These are phyloP conservation scores for Brachynemurus nebulosus DNA, from an alignment of 2,888 invertebrate genomes.

Conservation along the genomic window DNA sequence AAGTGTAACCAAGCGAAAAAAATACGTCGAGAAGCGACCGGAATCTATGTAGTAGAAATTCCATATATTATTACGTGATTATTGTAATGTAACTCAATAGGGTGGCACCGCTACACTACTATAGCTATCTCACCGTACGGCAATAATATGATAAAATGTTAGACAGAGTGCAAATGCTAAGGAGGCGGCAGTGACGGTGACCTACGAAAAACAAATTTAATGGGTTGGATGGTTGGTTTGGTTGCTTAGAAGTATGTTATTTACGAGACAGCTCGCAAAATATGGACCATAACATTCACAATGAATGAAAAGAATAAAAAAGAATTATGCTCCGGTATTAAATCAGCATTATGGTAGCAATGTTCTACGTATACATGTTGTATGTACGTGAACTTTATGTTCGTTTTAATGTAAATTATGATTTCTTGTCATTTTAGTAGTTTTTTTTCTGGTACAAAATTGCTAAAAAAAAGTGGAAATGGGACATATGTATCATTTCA, in stretches of 20 bases:
- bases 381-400: background rate
- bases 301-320: background rate
- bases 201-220: constrained; percentile 33
- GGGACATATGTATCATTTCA: no score
- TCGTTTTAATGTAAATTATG: background rate
- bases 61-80: no score
- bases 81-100: no score
- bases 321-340: background rate
- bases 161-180: background rate
- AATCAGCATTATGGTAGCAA: background rate
- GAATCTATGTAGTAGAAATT: no score
- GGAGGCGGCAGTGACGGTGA: constrained; percentile 24
- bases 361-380: background rate
- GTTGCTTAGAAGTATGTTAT: background rate
- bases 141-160: constrained; percentile 20
- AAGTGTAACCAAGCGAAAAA: no score
- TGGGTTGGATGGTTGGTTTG: constrained; percentile 32
- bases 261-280: constrained; percentile 1
- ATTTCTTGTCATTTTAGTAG: no score
- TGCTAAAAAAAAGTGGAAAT: no score
- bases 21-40: no score
- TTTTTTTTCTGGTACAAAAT: no score
- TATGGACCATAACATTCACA: background rate
- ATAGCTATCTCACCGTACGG: background rate
- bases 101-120: background rate